These are phyloP conservation scores for Embiotoca jacksoni DNA, from an alignment of 2,113 vertebrate genomes.

Conservation along the genomic window DNA sequence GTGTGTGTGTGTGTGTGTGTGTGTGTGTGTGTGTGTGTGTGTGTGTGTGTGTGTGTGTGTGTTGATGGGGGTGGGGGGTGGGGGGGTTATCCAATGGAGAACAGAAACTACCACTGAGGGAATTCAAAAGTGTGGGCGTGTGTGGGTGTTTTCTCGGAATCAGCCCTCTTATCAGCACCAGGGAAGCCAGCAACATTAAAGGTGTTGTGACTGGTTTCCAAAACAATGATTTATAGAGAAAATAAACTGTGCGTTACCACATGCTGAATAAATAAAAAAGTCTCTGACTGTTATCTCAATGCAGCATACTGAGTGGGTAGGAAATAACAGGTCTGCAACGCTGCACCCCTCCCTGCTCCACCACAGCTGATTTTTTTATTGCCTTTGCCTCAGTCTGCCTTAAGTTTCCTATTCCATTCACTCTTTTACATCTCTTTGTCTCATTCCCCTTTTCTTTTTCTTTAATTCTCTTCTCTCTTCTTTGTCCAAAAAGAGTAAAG, in stretches of 20 bases:
- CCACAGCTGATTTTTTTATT: background rate
- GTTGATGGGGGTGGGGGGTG: too few relatives aligned
- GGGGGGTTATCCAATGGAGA: conserved; percentile 21
- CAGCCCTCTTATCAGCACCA: conserved; percentile 51
- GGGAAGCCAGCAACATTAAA: conserved; percentile 63
- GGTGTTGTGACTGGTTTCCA: conserved; percentile 60
- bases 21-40: too few relatives aligned
- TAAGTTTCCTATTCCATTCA: background rate
- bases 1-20: background rate
- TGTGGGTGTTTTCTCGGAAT: conserved; percentile 27
- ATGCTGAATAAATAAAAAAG: conserved; percentile 47
- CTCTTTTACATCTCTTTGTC: background rate
- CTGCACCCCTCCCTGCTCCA: conserved; percentile 43
- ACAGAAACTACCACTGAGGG: conserved; percentile 33
- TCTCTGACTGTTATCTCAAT: conserved; percentile 49
- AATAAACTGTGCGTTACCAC: conserved; percentile 60
- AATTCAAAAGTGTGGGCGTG: conserved; percentile 19
- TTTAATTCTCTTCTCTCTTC: background rate
- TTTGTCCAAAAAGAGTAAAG: background rate
- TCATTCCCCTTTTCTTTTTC: background rate
- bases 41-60: background rate
- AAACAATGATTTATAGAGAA: conserved; percentile 66
- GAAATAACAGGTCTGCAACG: conserved; percentile 69
- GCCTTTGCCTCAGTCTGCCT: conserved; percentile 21
- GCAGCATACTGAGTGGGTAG: conserved; percentile 42